Base-by-base conservation (phyloP, 2,888 invertebrate genomes). In the Hirtodrosophila confusa region DNA sequence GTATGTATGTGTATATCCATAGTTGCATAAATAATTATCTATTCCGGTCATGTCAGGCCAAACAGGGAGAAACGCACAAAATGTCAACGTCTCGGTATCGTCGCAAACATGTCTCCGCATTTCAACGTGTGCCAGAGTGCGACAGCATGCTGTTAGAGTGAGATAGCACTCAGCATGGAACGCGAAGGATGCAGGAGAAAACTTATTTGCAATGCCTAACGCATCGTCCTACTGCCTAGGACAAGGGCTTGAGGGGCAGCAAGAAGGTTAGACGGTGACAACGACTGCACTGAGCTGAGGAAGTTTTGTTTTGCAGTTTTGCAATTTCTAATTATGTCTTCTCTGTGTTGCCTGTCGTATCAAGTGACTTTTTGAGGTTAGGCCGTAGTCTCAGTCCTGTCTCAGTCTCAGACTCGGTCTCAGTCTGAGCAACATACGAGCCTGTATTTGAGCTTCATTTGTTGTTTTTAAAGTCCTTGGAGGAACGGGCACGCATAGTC, bases 11-110 rank as follows among this genome's bases (percentile, higher is more conserved):
- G 39, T 48, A n/a, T 24, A 48, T 10, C 7, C 53, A 57, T 57
- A 70, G 71, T 76, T 72, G 60, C 72, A 69, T 54, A 76, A 78
- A 78, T 80, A 87, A 82, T 88, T 88, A 88, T 83, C 69, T 78
- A 88, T 88, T 88, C 88, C 75, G 80, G 89, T 89, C 88, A 86
- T 84, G 89, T 84, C 69, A 74, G 50, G 45, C 57, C 40, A 43
- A 55, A 74, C 39, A 29, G 17, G 35, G 17, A 45, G 36, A 54
- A 75, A 70, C 71, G 80, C 68, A 69, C 78, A 88, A 80, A 77
- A 83, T 86, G 83, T 88, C 86, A 86, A 88, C 88, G 58, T 69
- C 69, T 69, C 48, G 69, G 47, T 55, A 74, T 78, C 69, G 69
- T 74, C 45, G 40, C 48, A 53, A 69, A 58, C 54, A 73, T 66